These are phyloP conservation scores for Vidua chalybeata DNA, from an alignment of 2,113 vertebrate species.

Conservation along the genomic window DNA sequence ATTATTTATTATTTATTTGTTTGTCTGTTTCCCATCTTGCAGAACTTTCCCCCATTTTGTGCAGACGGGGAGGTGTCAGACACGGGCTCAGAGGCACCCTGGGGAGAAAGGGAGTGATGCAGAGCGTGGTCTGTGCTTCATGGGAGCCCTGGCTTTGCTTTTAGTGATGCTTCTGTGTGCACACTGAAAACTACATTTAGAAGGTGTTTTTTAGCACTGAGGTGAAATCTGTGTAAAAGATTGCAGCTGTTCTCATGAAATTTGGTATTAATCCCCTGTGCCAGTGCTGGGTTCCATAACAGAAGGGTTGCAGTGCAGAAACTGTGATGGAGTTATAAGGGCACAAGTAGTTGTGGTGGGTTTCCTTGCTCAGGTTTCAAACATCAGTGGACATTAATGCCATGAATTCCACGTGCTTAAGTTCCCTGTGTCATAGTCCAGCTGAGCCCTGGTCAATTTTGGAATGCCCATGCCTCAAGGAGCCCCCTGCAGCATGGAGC, in stretches of 20 bases:
- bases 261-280: not conserved
- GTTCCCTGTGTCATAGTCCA: not conserved
- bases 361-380: not conserved
- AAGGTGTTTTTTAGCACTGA: not conserved
- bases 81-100: not conserved
- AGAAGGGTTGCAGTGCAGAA: not conserved
- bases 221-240: not conserved
- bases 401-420: not conserved
- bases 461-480: not conserved
- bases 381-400: not conserved
- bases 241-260: not conserved
- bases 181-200: not conserved
- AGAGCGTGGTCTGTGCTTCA: not conserved
- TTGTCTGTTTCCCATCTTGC: not conserved
- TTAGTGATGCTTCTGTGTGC: not conserved
- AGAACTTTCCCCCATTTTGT: not conserved
- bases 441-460: not conserved
- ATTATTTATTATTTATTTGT: not conserved
- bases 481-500: not conserved
- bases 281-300: not conserved
- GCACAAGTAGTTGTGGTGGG: not conserved
- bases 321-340: not conserved
- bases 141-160: not conserved
- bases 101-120: not conserved
- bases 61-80: not conserved